Conservation (phyloP, 2,888 invertebrate genomes). For the Rhaphigaster nebulosa region DNA sequence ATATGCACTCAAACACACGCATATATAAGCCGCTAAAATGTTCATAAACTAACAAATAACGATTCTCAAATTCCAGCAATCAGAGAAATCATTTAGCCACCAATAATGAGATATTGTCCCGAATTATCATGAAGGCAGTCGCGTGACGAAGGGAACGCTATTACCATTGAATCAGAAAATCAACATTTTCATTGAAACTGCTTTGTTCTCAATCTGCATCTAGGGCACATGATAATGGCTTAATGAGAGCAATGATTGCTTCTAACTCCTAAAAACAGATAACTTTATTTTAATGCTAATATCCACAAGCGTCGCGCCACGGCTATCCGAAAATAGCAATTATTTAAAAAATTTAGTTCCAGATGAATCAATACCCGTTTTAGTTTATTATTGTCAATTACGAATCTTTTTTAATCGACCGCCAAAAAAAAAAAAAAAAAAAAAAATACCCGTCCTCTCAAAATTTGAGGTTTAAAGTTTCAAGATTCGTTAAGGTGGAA, state of each 20-base stretch:
- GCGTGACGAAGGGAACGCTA: not conserved
- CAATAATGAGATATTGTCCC: not conserved
- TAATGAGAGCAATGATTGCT: not conserved
- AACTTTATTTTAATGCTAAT: not conserved
- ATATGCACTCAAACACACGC: too few relatives aligned
- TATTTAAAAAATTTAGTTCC: too few relatives aligned
- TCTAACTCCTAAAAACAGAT: not conserved
- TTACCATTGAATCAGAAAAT: constrained; percentile 1
- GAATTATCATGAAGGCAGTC: not conserved
- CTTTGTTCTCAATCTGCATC: not conserved
- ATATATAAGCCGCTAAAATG: too few relatives aligned
- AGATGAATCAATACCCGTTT: too few relatives aligned
- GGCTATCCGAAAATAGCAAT: too few relatives aligned
- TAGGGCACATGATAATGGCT: not conserved
- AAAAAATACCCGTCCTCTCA: too few relatives aligned
- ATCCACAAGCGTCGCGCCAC: not conserved
- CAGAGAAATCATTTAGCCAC: not conserved
- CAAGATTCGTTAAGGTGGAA: too few relatives aligned
- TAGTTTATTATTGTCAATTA: too few relatives aligned
- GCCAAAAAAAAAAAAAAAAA: too few relatives aligned
- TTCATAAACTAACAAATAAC: too few relatives aligned
- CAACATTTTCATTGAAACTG: constrained; percentile 21
- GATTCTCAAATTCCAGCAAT: not conserved
- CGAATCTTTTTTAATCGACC: too few relatives aligned
- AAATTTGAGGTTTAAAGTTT: too few relatives aligned